These are phyloP conservation scores for Drymonia ruficornis DNA, from an alignment of 2,888 invertebrate genomes.

Conservation along the genomic window DNA sequence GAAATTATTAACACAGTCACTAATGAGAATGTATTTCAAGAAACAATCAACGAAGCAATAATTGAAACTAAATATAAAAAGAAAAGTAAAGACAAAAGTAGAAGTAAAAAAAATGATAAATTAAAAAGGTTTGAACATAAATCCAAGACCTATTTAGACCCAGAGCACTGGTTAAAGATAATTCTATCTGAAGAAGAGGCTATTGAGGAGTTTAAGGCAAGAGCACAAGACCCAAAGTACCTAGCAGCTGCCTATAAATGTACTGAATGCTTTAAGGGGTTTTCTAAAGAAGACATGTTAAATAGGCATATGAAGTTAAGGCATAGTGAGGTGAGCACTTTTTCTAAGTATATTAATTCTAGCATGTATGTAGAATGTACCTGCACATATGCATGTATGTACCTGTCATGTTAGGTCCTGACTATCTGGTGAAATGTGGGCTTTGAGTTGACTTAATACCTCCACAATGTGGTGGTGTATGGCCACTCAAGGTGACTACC, in stretches of 20 bases:
- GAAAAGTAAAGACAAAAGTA: constrained; percentile 5
- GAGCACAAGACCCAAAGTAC: constrained; percentile 56
- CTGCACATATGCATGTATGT: too few species aligned
- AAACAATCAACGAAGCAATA: neutral
- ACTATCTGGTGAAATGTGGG: too few species aligned
- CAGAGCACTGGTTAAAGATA: constrained; percentile 60
- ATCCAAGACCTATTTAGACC: constrained; percentile 32
- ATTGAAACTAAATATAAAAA: neutral
- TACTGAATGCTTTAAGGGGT: constrained; percentile 61
- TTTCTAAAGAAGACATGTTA: constrained; percentile 65
- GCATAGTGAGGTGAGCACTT: constrained; percentile 58
- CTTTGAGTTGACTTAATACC: too few species aligned
- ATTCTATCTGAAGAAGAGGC: constrained; percentile 66
- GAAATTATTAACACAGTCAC: neutral
- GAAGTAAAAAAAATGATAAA: constrained; percentile 4
- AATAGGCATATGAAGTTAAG: constrained; percentile 58
- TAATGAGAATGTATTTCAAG: neutral
- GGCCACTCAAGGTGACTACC: too few species aligned
- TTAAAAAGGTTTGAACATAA: constrained; percentile 11
- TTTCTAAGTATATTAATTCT: neutral
- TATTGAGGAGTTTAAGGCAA: constrained; percentile 54
- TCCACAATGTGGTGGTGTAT: too few species aligned
- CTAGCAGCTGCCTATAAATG: constrained; percentile 58
- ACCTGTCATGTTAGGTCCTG: too few species aligned
- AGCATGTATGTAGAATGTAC: too few species aligned